A percentile compares a stretch with the other conserved stretches of the same genome.
Evolutionary conservation across 2,797 vertebrate species (phyloP).

Genomic region (Diplodus puntazzo): DNA sequence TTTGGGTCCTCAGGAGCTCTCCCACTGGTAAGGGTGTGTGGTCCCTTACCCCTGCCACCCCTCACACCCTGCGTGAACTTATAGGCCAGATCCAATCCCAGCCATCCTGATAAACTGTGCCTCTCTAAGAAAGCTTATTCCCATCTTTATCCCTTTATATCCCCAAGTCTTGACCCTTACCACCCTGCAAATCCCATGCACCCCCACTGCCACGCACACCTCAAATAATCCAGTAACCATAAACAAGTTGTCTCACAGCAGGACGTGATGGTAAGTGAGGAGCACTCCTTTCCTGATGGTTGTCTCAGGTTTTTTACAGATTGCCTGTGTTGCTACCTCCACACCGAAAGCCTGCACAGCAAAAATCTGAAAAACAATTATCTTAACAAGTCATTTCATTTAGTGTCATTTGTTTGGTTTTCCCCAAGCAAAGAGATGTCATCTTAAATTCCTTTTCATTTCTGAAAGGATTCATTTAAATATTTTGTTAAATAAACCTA

Average conservation of each 20-base stretch:
- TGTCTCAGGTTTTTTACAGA: slow-evolving; percentile 3
- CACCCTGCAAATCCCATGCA: slow-evolving; percentile 16
- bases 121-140: slow-evolving; percentile 48
- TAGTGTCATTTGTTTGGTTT: not conserved
- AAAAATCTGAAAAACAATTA: not conserved
- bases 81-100: slow-evolving; percentile 26
- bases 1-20: slow-evolving; percentile 84
- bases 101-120: slow-evolving; percentile 1
- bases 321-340: not conserved
- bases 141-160: slow-evolving; percentile 46
- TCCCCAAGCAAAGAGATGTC: not conserved
- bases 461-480: not conserved
- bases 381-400: slow-evolving; percentile 16
- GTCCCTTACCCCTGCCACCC: slow-evolving; percentile 31
- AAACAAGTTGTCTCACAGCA: slow-evolving; percentile 28
- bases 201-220: not conserved
- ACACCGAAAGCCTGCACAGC: not conserved
- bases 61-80: slow-evolving; percentile 38
- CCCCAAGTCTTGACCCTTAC: slow-evolving; percentile 36
- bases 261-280: slow-evolving; percentile 30
- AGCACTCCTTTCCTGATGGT: not conserved
- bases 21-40: slow-evolving; percentile 83
- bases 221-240: slow-evolving; percentile 35
- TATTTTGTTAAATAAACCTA: not conserved
- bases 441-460: not conserved